phyloP scores from a whole-genome alignment of 1,140 invertebrate species.

The Oscheius sp. region DNA sequence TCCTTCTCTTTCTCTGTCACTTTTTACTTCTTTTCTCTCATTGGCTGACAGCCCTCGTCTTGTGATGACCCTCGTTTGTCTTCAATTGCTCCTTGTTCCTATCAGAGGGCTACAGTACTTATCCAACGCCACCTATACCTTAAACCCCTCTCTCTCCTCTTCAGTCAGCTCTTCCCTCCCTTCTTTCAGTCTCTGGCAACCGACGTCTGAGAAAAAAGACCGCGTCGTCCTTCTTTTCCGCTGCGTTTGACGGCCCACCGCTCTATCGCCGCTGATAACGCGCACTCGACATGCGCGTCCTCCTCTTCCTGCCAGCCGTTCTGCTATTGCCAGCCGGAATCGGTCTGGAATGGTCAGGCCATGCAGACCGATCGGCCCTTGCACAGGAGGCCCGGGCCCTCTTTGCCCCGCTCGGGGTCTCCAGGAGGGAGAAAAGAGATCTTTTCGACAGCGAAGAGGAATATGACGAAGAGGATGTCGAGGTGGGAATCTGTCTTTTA shows the following conservation, averaged over 20 bases:
- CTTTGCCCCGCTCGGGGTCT: neutral
- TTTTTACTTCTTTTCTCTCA: no score
- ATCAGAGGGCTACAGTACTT: no score
- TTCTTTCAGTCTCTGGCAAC: neutral
- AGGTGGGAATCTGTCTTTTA: neutral
- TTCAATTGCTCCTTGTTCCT: no score
- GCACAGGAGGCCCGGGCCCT: neutral
- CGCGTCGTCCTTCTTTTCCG: neutral
- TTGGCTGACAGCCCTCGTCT: no score
- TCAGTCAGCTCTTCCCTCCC: no score
- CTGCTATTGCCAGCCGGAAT: neutral
- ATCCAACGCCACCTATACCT: no score
- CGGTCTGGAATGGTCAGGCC: neutral
- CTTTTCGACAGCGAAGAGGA: neutral
- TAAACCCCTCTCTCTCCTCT: no score
- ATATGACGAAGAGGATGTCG: slow-evolving; percentile 1
- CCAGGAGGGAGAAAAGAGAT: neutral
- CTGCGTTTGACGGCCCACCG: no score
- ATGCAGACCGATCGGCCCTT: neutral
- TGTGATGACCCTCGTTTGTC: no score
- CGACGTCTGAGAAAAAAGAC: neutral
- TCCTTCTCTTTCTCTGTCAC: no score
- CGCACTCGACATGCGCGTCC: slow-evolving; percentile 38
- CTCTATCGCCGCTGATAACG: slow-evolving; percentile 1
- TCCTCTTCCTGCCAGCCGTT: slow-evolving; percentile 20